Evolutionary conservation across 2,888 invertebrate genomes (phyloP), one percentile per base, ranked within the genome.

Genomic region (Drosophila helvetica): DNA sequence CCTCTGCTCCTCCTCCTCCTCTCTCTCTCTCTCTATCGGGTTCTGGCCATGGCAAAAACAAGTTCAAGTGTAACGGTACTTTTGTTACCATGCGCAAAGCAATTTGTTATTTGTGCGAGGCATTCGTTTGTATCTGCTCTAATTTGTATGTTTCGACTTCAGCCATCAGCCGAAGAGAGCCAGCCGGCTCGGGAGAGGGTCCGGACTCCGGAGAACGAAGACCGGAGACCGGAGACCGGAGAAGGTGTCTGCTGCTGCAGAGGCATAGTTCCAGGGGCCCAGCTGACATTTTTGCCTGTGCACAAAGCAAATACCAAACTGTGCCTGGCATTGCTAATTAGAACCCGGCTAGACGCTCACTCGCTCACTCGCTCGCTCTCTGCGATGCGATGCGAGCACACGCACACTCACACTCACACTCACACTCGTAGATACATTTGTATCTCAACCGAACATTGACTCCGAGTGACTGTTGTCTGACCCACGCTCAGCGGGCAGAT

Each of bases 211-310:
- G n/a, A n/a, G n/a, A n/a, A n/a, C n/a, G 30, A 30, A 30, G 30
- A 8, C 27, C 27, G 27, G 27, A 9, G 30, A 5, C 12, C 38
- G 38, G 15, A 38, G n/a, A 7, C n/a, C 7, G 38, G 38, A n/a
- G 38, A 38, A 38, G 38, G 38, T 38, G 38, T n/a, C 5, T 22
- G 22, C 5, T 22, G 22, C 22, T 9, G 17, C 48, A 45, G 46
- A 38, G 64, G 65, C 55, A 33, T 12, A 33, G 10, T 3, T 30
- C 30, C 30, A 9, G 30, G 30, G 30, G 30, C 66, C 63, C 86
- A 85, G 83, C 83, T 83, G 87, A 85, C 87, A 86, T 86, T 84
- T 82, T 87, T 83, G 83, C 87, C 67, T 78, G 83, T 69, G 82
- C 81, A 72, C 81, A 78, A 67, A 84, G 82, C 74, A 83, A 86